phyloP scores from a whole-genome alignment of 2,113 vertebrate species.

The Psittacula cyanocephala region DNA sequence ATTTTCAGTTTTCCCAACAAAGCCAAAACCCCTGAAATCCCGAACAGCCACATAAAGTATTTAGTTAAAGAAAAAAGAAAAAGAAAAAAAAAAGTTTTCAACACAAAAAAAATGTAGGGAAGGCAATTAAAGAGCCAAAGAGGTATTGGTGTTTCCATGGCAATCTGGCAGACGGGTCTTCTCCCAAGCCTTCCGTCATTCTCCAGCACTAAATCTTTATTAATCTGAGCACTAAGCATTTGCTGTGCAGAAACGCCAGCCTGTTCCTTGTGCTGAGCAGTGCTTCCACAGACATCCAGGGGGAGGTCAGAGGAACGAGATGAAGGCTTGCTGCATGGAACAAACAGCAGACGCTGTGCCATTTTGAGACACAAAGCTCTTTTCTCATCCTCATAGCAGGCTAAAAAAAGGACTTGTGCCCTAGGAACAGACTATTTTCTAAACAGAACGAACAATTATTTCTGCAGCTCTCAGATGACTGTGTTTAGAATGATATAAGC shows the following conservation, averaged over 20 bases:
- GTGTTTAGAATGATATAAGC: not conserved
- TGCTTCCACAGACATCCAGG: not conserved
- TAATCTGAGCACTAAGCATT: not conserved
- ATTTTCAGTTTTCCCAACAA: not conserved
- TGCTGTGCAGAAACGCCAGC: not conserved
- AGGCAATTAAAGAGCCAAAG: slow-evolving; percentile 47
- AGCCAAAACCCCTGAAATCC: not conserved
- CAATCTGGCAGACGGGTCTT: not conserved
- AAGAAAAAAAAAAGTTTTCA: slow-evolving; percentile 10
- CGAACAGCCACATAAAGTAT: not conserved
- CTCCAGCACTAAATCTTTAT: slow-evolving; percentile 47
- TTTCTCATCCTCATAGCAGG: slow-evolving; percentile 30
- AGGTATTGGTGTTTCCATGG: slow-evolving; percentile 55
- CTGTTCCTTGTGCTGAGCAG: not conserved
- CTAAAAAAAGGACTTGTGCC: slow-evolving; percentile 65
- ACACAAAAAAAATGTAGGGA: slow-evolving; percentile 17
- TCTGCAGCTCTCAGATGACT: slow-evolving; percentile 36
- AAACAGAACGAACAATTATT: slow-evolving; percentile 37
- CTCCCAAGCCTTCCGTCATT: not conserved
- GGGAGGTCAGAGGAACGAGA: not conserved
- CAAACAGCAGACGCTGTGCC: slow-evolving; percentile 21
- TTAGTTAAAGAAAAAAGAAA: not conserved
- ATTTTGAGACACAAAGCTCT: slow-evolving; percentile 56
- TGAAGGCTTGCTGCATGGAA: not conserved
- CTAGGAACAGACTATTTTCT: slow-evolving; percentile 64